Conservation (phyloP, 2,113 vertebrate genomes). For the Anas platyrhynchos region DNA sequence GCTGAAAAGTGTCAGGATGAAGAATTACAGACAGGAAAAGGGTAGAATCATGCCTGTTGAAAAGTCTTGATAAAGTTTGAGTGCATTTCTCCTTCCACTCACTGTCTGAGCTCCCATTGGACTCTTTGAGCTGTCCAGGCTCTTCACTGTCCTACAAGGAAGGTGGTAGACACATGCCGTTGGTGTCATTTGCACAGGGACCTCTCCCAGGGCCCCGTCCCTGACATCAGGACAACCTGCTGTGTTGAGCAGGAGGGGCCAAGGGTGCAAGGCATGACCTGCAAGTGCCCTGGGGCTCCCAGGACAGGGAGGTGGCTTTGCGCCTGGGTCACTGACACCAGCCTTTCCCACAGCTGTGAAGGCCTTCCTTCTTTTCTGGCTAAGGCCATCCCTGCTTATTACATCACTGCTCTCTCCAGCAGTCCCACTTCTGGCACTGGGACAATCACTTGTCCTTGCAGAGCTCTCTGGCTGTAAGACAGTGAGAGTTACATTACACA, state of each 20-base stretch:
- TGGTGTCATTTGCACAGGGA: rapidly evolving
- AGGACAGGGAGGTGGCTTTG: background rate
- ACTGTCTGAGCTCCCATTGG: background rate
- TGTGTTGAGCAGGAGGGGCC: background rate
- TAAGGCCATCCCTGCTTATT: background rate
- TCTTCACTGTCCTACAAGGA: background rate
- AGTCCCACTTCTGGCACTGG: background rate
- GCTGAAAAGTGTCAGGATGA: conserved; percentile 1
- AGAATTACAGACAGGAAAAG: background rate
- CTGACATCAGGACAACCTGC: background rate
- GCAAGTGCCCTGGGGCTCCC: background rate
- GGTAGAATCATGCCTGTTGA: background rate
- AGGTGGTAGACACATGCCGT: rapidly evolving
- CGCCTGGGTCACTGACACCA: rapidly evolving
- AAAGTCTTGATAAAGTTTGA: background rate
- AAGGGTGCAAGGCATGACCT: background rate
- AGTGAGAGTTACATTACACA: background rate
- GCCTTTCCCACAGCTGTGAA: background rate
- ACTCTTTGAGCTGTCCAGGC: background rate
- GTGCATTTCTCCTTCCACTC: background rate
- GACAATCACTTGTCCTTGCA: background rate
- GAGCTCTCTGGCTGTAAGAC: background rate
- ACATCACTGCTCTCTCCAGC: background rate
- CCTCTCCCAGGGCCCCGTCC: background rate
- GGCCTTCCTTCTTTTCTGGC: background rate